These are phyloP conservation scores for Psittacula derbiana DNA, from an alignment of 2,797 vertebrate species.

Conservation along the genomic window DNA sequence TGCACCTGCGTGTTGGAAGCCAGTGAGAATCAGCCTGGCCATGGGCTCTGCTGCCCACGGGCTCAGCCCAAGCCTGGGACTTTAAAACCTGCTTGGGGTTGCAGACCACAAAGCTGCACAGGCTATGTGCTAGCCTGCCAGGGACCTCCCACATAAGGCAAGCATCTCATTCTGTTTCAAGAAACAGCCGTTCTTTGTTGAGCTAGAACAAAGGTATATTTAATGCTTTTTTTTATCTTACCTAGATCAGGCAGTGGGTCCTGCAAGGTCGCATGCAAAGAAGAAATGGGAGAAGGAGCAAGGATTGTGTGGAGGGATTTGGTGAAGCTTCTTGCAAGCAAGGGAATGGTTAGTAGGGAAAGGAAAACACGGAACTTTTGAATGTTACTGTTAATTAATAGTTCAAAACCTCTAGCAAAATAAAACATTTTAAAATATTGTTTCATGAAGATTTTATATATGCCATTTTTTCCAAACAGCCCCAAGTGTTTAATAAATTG, in stretches of 20 bases:
- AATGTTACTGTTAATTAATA: background rate
- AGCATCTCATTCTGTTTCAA: accelerated
- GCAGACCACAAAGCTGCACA: background rate
- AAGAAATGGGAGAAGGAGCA: background rate
- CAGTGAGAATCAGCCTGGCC: background rate
- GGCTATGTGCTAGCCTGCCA: background rate
- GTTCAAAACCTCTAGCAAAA: background rate
- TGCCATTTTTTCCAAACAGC: background rate
- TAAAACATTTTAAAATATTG: background rate
- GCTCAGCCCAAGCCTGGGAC: background rate
- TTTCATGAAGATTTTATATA: background rate
- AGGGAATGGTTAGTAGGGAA: background rate
- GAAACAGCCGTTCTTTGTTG: background rate
- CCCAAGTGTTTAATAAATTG: background rate
- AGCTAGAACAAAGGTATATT: background rate
- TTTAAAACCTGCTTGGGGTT: background rate
- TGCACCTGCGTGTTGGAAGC: background rate
- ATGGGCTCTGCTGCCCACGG: background rate
- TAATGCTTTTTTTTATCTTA: background rate
- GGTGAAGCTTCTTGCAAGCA: background rate
- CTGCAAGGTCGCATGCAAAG: background rate
- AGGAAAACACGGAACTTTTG: background rate
- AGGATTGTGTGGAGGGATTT: background rate
- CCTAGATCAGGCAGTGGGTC: background rate
- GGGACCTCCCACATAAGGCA: background rate